Conservation (phyloP, 92 coral and sea anemone genomes). For the Actinostola sp. region DNA sequence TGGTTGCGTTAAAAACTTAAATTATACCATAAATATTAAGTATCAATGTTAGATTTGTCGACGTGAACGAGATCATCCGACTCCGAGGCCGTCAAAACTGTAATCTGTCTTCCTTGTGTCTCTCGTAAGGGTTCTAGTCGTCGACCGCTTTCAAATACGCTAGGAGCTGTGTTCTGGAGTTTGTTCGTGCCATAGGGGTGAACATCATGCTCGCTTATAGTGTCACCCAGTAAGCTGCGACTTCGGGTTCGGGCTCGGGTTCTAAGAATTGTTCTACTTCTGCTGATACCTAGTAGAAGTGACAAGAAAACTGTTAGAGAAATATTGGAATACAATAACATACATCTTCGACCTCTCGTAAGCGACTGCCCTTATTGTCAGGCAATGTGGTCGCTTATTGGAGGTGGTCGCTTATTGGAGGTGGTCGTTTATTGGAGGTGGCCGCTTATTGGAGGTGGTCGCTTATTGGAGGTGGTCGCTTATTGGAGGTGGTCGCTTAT, state of each 20-base stretch:
- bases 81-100: conserved; percentile 22
- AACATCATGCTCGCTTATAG: not conserved
- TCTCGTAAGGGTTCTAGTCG: conserved; percentile 66
- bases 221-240: not conserved
- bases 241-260: too few relatives aligned
- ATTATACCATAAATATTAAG: not conserved
- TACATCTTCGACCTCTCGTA: too few relatives aligned
- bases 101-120: conserved; percentile 22
- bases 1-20: too few relatives aligned
- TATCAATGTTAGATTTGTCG: conserved; percentile 6
- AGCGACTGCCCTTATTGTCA: too few relatives aligned
- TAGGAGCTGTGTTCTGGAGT: conserved; percentile 26
- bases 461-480: too few relatives aligned
- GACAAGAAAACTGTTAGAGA: too few relatives aligned
- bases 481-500: too few relatives aligned
- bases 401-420: too few relatives aligned
- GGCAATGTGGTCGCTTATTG: too few relatives aligned
- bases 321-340: too few relatives aligned
- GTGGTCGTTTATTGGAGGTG: too few relatives aligned
- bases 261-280: conserved; percentile 17
- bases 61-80: conserved; percentile 18
- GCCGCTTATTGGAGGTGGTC: too few relatives aligned
- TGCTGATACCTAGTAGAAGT: not conserved
- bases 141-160: conserved; percentile 36
- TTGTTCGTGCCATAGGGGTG: conserved; percentile 18